Evolutionary conservation across 2,113 vertebrate species (phyloP).

Genomic region (Hydrochoerus hydrochaeris): DNA sequence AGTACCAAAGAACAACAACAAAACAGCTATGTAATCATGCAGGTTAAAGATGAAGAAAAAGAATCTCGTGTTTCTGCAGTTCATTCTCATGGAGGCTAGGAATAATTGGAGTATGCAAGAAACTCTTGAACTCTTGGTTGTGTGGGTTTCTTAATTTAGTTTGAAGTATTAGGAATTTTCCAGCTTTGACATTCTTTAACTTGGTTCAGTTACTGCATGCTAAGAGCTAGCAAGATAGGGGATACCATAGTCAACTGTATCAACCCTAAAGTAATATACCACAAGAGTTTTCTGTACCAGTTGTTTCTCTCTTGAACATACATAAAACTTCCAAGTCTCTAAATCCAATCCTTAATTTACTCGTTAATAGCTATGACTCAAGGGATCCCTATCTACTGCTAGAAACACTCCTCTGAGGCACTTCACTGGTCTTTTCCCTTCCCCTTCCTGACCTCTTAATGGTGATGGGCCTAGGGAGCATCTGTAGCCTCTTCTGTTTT

Average conservation of each 20-base stretch:
- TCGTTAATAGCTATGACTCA: not conserved
- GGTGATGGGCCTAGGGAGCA: not conserved
- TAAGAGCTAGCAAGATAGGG: not conserved
- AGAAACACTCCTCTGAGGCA: not conserved
- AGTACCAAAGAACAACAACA: no score
- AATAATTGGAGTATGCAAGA: not conserved
- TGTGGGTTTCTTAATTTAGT: not conserved
- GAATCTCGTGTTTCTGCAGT: not conserved
- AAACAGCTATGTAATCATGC: not conserved
- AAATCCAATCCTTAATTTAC: not conserved
- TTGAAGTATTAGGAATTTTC: not conserved
- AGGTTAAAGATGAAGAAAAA: not conserved
- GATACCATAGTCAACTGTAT: not conserved
- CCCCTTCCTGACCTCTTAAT: not conserved
- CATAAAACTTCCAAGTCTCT: not conserved
- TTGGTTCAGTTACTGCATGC: not conserved
- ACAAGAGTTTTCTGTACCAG: not conserved
- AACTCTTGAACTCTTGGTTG: not conserved
- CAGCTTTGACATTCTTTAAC: not conserved
- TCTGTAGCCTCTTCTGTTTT: not conserved
- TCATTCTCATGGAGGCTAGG: not conserved
- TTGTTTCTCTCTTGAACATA: not conserved
- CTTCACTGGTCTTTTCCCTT: not conserved
- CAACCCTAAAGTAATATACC: not conserved
- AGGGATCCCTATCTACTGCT: not conserved